Percentiles rank a stretch among this genome's conserved stretches.
Evolutionary conservation across 2,797 vertebrate genomes (phyloP).

Genomic region (Chanos chanos): DNA sequence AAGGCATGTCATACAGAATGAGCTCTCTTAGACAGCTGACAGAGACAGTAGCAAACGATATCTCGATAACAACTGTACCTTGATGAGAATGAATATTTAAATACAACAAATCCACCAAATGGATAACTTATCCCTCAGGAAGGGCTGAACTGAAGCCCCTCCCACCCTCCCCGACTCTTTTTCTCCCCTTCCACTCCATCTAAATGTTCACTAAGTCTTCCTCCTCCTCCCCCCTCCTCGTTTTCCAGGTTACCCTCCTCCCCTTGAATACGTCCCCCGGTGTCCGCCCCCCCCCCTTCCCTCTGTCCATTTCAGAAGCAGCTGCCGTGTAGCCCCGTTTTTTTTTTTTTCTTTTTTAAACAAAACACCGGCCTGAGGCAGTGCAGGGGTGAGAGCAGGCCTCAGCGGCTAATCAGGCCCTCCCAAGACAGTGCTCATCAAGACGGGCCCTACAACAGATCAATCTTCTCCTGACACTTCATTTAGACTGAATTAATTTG

Average conservation of each 20-base stretch:
- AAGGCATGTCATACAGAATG: too few species aligned
- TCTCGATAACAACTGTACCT: too few species aligned
- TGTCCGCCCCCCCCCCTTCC: constrained; percentile 13
- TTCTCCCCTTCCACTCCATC: neutral
- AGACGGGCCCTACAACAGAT: constrained; percentile 82
- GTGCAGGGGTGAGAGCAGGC: constrained; percentile 69
- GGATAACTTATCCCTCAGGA: too few species aligned
- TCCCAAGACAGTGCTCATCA: constrained; percentile 80
- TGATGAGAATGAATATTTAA: too few species aligned
- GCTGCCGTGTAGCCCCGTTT: constrained; percentile 9
- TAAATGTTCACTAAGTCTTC: neutral
- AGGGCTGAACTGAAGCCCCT: too few species aligned
- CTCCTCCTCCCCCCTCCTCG: neutral
- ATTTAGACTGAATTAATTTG: constrained; percentile 99
- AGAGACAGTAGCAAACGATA: too few species aligned
- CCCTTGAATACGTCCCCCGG: constrained; percentile 7
- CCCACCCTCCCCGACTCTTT: neutral
- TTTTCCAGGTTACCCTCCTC: constrained; percentile 6
- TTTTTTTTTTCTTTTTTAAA: neutral
- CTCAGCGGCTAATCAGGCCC: constrained; percentile 73
- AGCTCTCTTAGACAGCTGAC: too few species aligned
- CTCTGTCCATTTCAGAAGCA: neutral
- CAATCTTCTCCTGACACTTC: constrained; percentile 95
- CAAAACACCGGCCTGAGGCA: constrained; percentile 27
- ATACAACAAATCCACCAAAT: too few species aligned